phyloP scores from a whole-genome alignment of 1,140 invertebrate species.

The Pteromalus puparum region DNA sequence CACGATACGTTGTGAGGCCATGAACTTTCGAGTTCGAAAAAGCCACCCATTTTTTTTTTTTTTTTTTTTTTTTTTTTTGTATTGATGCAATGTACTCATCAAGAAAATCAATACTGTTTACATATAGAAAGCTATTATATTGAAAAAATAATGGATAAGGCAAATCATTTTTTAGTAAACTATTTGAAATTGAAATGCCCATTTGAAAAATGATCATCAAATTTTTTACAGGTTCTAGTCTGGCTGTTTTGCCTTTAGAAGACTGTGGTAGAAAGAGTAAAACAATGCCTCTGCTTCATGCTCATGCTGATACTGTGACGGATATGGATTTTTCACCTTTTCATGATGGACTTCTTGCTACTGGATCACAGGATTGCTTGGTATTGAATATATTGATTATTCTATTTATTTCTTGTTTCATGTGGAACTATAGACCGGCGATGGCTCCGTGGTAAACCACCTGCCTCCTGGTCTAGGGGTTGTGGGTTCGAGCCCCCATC shows the following conservation, averaged over 20 bases:
- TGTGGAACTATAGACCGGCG: too few relatives aligned
- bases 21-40: too few relatives aligned
- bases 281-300: conserved; percentile 88
- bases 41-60: too few relatives aligned
- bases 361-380: conserved; percentile 92
- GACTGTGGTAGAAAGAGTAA: conserved; percentile 91
- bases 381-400: conserved; percentile 68
- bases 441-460: too few relatives aligned
- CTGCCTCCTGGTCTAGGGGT: too few relatives aligned
- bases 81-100: not conserved
- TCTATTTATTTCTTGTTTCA: conserved; percentile 3
- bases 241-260: conserved; percentile 89
- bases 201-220: not conserved
- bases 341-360: conserved; percentile 92
- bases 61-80: too few relatives aligned
- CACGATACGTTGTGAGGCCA: too few relatives aligned
- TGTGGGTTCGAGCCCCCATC: too few relatives aligned
- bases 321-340: conserved; percentile 97
- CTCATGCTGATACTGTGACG: conserved; percentile 92
- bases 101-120: conserved; percentile 5
- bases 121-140: conserved; percentile 16
- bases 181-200: not conserved
- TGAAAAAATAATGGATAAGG: not conserved
- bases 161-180: too few relatives aligned
- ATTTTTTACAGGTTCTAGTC: conserved; percentile 82